Evolutionary conservation across 2,888 invertebrate genomes (phyloP).

Genomic region (Meteorus colon): DNA sequence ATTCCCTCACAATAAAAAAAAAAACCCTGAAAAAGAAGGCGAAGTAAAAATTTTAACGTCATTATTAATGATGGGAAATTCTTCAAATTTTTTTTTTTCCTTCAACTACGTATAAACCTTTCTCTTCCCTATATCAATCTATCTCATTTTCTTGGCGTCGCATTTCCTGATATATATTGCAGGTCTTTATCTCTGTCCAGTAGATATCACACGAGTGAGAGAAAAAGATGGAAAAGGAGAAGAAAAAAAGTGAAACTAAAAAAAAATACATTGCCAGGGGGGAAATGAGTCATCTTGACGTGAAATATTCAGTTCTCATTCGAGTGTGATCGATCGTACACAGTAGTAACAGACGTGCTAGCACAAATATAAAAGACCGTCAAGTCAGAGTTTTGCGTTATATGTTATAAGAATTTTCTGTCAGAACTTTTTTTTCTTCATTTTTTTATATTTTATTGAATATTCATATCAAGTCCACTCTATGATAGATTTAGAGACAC

Average conservation of each 20-base stretch:
- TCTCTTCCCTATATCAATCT: neutral
- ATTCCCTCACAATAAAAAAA: neutral
- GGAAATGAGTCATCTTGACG: slow-evolving; percentile 35
- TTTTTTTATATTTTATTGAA: neutral
- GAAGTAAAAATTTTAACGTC: neutral
- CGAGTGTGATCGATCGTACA: slow-evolving; percentile 31
- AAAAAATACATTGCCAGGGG: neutral
- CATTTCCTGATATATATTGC: slow-evolving; percentile 6
- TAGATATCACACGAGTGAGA: slow-evolving; percentile 16
- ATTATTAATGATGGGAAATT: slow-evolving; percentile 1
- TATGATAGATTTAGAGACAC: neutral
- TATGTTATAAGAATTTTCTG: slow-evolving; percentile 8
- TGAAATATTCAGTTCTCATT: slow-evolving; percentile 35
- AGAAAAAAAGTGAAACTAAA: slow-evolving; percentile 5
- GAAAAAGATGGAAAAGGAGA: slow-evolving; percentile 1
- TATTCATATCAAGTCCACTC: neutral
- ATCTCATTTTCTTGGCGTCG: slow-evolving; percentile 1
- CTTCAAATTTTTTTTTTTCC: neutral
- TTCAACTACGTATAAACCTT: too few species aligned
- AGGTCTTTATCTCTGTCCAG: slow-evolving; percentile 25
- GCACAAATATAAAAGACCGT: slow-evolving; percentile 2
- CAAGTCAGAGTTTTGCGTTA: slow-evolving; percentile 23
- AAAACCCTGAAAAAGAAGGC: neutral
- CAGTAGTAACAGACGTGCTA: slow-evolving; percentile 32
- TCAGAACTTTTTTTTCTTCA: neutral